Percentiles rank a stretch among this genome's conserved stretches.
Conservation (phyloP, 2,797 vertebrate genomes). For the Euthynnus affinis region DNA sequence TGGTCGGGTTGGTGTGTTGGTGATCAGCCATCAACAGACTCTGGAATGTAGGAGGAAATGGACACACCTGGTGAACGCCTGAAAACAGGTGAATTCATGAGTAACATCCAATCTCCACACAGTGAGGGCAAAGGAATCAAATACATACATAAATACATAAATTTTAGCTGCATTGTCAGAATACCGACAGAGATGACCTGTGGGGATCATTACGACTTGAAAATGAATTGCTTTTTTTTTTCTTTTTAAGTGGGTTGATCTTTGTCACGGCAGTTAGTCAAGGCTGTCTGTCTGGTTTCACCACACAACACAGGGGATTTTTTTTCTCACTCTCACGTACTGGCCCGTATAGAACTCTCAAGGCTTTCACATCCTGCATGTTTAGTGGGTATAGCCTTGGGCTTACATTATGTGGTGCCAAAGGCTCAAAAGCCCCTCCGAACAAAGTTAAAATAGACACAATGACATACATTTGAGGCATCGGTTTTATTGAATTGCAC, state of each 20-base stretch:
- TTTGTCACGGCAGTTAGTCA: slow-evolving; percentile 18
- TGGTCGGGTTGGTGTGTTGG: too few species aligned
- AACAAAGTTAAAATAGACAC: neutral
- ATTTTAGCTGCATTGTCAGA: neutral
- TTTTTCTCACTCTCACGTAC: neutral
- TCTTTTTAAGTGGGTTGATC: neutral
- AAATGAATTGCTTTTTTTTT: neutral
- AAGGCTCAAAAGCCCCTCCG: neutral
- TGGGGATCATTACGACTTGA: neutral
- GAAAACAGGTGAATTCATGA: neutral
- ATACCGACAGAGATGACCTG: neutral
- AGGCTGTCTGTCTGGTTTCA: slow-evolving; percentile 65
- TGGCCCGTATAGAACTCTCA: neutral
- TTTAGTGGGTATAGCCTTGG: neutral
- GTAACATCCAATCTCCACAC: neutral
- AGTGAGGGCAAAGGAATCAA: neutral
- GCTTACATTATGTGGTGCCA: slow-evolving; percentile 12
- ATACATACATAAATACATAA: neutral
- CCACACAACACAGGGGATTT: neutral
- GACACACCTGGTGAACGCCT: neutral
- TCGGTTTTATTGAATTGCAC: slow-evolving; percentile 3
- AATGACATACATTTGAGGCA: neutral
- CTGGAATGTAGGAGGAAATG: slow-evolving; percentile 18
- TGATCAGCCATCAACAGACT: neutral
- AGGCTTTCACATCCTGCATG: neutral